Evolutionary conservation across 2,113 vertebrate genomes (phyloP).

Genomic region (Ochotona curzoniae): DNA sequence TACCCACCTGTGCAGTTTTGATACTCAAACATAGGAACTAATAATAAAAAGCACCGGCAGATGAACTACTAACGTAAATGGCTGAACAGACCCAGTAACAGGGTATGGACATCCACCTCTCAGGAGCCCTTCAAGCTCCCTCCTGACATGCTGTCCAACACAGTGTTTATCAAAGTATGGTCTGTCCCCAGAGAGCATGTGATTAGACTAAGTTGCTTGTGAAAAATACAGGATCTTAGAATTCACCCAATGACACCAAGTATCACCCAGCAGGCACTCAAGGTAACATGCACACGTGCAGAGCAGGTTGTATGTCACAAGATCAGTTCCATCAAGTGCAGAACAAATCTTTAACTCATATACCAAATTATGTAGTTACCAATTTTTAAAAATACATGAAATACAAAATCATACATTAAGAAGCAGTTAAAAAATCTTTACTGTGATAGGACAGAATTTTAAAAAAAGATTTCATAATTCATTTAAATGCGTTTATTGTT

Average conservation of each 20-base stretch:
- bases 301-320: neutral
- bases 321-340: neutral
- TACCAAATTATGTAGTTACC: neutral
- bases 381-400: constrained; percentile 1
- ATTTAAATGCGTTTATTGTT: neutral
- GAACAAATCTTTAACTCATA: neutral
- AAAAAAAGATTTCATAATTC: neutral
- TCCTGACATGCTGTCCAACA: neutral
- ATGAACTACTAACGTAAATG: neutral
- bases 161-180: neutral
- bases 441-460: neutral
- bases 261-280: neutral
- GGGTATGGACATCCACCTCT: neutral
- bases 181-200: neutral
- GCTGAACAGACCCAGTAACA: neutral
- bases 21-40: neutral
- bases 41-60: neutral
- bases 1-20: too few species aligned
- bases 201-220: neutral
- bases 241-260: neutral
- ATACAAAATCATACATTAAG: neutral
- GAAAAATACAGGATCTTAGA: constrained; percentile 23
- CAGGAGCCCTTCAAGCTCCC: neutral
- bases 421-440: neutral
- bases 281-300: neutral